Evolutionary conservation across 2,797 vertebrate genomes (phyloP).

Genomic region (Chaunax sp.): DNA sequence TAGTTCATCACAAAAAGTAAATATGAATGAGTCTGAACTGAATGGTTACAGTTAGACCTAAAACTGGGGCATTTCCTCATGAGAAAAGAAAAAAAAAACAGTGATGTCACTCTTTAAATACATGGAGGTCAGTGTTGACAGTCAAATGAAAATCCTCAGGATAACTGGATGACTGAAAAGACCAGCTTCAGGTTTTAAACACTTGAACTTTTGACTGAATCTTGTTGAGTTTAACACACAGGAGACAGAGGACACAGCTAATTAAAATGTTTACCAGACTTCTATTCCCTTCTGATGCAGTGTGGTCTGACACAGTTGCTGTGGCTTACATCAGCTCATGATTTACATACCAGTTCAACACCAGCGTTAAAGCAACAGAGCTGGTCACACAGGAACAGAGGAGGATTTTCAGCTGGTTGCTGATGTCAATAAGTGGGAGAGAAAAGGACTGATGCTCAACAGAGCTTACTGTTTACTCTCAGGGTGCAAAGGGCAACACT

Average conservation of each 20-base stretch:
- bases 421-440: constrained; percentile 6
- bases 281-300: neutral
- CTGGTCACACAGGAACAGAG: neutral
- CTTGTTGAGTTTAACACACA: neutral
- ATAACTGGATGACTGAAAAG: too few relatives aligned
- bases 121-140: neutral
- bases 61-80: too few relatives aligned
- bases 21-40: too few relatives aligned
- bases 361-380: constrained; percentile 5
- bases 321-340: constrained; percentile 24
- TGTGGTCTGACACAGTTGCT: constrained; percentile 12
- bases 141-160: too few relatives aligned
- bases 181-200: too few relatives aligned
- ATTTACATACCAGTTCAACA: constrained; percentile 9
- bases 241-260: neutral
- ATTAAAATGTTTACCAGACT: neutral
- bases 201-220: neutral
- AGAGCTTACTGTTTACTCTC: neutral
- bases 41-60: neutral
- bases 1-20: too few relatives aligned
- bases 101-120: neutral
- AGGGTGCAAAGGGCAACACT: constrained; percentile 21
- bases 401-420: neutral
- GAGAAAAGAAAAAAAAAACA: neutral
- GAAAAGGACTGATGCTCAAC: too few relatives aligned